Percentiles rank a stretch among this genome's conserved stretches.
phyloP scores from a whole-genome alignment of 2,797 vertebrate species.

The Pteropus rufus region DNA sequence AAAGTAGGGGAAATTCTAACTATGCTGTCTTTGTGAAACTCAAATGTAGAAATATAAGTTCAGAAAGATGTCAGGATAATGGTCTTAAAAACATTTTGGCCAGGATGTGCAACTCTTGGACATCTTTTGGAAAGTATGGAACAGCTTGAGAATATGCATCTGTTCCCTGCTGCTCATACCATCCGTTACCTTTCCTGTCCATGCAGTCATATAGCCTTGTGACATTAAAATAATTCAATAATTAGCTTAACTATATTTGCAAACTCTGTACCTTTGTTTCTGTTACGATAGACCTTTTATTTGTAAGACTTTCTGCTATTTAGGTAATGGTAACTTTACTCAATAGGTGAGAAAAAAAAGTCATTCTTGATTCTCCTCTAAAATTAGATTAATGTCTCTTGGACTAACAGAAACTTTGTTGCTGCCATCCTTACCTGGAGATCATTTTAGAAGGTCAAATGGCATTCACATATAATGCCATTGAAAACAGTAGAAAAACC shows the following conservation, averaged over 20 bases:
- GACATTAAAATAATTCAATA: not conserved
- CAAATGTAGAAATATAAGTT: not conserved
- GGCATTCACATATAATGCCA: not conserved
- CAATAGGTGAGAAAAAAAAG: not conserved
- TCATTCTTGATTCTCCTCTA: not conserved
- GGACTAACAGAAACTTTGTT: not conserved
- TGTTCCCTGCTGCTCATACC: not conserved
- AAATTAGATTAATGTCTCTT: not conserved
- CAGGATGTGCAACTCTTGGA: not conserved
- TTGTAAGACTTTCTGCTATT: not conserved
- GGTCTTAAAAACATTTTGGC: not conserved
- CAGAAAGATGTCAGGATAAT: not conserved
- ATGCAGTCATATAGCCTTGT: fast-evolving
- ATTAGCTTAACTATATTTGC: not conserved
- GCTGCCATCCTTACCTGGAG: not conserved
- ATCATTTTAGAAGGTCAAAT: not conserved
- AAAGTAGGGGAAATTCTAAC: not conserved
- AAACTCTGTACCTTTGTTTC: not conserved
- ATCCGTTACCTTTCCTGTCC: not conserved
- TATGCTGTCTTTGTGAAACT: not conserved
- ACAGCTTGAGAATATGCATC: not conserved
- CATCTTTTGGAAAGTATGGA: not conserved
- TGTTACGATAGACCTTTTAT: not conserved
- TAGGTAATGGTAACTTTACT: not conserved
- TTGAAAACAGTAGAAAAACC: not conserved